Evolutionary conservation across 2,888 invertebrate species (phyloP).

Genomic region (Leptarthrus brevirostris): DNA sequence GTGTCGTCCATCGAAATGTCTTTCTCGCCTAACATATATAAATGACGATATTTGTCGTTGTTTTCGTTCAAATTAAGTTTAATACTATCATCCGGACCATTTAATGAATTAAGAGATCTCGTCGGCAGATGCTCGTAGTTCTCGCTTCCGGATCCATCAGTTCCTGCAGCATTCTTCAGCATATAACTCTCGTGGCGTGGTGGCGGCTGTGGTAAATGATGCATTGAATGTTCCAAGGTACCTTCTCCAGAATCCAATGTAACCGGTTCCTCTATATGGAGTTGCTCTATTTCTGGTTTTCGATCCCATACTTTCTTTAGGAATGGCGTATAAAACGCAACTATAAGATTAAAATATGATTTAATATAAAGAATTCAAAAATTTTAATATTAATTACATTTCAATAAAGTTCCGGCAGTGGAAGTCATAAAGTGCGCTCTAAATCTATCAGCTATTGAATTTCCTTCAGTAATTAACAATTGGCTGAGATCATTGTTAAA

Average conservation of each 20-base stretch:
- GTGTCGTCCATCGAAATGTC: constrained; percentile 68
- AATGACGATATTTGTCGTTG: constrained; percentile 75
- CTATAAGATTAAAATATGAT: constrained; percentile 68
- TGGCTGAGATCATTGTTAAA: constrained; percentile 91
- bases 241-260: constrained; percentile 76
- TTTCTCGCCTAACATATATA: constrained; percentile 72
- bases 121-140: constrained; percentile 76
- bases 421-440: constrained; percentile 94
- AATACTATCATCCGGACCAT: constrained; percentile 69
- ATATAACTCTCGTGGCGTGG: constrained; percentile 84
- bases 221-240: constrained; percentile 78
- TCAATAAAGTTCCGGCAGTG: constrained; percentile 84
- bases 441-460: constrained; percentile 88
- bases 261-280: constrained; percentile 83
- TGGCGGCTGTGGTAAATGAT: constrained; percentile 73
- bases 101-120: constrained; percentile 67
- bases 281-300: constrained; percentile 93
- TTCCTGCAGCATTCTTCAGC: constrained; percentile 71
- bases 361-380: not conserved
- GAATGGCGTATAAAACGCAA: constrained; percentile 94
- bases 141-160: constrained; percentile 72
- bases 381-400: constrained; percentile 72
- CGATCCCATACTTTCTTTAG: constrained; percentile 97
- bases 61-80: constrained; percentile 74
- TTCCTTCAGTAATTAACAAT: constrained; percentile 91